phyloP scores from a whole-genome alignment of 2,888 invertebrate species.

The Cephus pulcher region DNA sequence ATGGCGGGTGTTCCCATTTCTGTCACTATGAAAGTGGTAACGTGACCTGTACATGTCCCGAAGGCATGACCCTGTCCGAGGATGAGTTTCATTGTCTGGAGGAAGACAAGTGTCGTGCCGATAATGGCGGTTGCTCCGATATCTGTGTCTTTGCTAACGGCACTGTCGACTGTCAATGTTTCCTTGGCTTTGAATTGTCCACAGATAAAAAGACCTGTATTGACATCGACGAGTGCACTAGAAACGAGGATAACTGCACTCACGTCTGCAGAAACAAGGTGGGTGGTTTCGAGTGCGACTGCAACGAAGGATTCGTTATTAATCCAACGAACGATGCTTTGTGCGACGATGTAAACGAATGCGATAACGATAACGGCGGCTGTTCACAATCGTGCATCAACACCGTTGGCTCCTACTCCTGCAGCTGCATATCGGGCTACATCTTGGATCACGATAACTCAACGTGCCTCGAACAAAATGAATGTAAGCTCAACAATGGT shows the following conservation, averaged over 20 bases:
- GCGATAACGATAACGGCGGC: slow-evolving; percentile 68
- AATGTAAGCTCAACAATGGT: slow-evolving; percentile 53
- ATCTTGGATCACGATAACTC: slow-evolving; percentile 45
- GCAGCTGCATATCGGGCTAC: slow-evolving; percentile 65
- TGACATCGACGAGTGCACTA: slow-evolving; percentile 64
- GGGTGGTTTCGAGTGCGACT: slow-evolving; percentile 58
- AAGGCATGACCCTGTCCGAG: slow-evolving; percentile 47
- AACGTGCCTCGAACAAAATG: slow-evolving; percentile 50
- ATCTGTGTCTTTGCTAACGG: slow-evolving; percentile 57
- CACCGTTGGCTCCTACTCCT: slow-evolving; percentile 65
- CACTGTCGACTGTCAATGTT: slow-evolving; percentile 69
- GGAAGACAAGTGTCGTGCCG: slow-evolving; percentile 67
- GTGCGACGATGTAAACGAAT: slow-evolving; percentile 67
- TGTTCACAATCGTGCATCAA: slow-evolving; percentile 69
- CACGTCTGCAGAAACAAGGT: slow-evolving; percentile 65
- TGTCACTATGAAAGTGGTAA: slow-evolving; percentile 70
- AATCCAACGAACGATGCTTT: slow-evolving; percentile 59
- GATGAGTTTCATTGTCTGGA: slow-evolving; percentile 61
- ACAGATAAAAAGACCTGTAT: slow-evolving; percentile 61
- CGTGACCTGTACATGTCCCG: slow-evolving; percentile 68
- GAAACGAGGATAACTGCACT: slow-evolving; percentile 61
- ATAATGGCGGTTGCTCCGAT: slow-evolving; percentile 68
- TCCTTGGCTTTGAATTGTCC: slow-evolving; percentile 66
- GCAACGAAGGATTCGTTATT: slow-evolving; percentile 38
- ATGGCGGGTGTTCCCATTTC: slow-evolving; percentile 70